Base-by-base conservation (phyloP, 2,113 vertebrate species). In the Parus major region DNA sequence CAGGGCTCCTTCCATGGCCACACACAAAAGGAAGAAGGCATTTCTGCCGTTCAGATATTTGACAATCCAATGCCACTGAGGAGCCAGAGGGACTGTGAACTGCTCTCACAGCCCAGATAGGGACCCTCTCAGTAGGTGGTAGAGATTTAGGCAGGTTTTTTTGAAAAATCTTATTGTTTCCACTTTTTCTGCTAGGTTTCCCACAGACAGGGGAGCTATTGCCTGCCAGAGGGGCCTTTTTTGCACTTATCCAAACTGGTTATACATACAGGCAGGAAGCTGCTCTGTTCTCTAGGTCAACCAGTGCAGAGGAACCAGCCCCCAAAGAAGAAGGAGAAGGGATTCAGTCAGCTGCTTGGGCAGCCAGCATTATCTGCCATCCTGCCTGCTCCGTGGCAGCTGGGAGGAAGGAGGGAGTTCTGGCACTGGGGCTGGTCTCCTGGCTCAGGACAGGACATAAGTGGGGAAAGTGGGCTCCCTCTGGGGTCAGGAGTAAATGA, bases 321-420 rank as follows among this genome's bases (percentile, higher is more conserved):
- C 28, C 4, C 18, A 29, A 27, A 78, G n/a, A 29, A 46, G 27
- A 33, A 65, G 14, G 5, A 59, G 46, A 53, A 28, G 33, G 77
- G 28, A 8, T 70, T 50, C n/a, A 59, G 24, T 4, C 0, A 0
- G 7, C 14, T 86, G 36, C 12, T 29, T 1, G 0, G 20, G n/a
- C 16, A 90, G 13, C 12, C 29, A 77, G 24, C 60, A 52, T 9
- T 44, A 14, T 13, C 22, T 1, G 2, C 11, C 2, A 10, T 17
- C 10, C 47, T 80, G 31, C 12, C 75, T 73, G 64, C 29, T n/a
- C 29, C 36, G 8, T 7, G 50, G 59, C 39, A 46, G 29, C 49
- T 27, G 44, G 78, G 35, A 82, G 65, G 35, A 69, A 31, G 20
- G 35, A 72, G 27, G 16, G 7, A 33, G 24, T 22, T 77, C 21